Evolutionary conservation across 2,888 invertebrate species (phyloP).

Genomic region (Limnephilus lunatus): DNA sequence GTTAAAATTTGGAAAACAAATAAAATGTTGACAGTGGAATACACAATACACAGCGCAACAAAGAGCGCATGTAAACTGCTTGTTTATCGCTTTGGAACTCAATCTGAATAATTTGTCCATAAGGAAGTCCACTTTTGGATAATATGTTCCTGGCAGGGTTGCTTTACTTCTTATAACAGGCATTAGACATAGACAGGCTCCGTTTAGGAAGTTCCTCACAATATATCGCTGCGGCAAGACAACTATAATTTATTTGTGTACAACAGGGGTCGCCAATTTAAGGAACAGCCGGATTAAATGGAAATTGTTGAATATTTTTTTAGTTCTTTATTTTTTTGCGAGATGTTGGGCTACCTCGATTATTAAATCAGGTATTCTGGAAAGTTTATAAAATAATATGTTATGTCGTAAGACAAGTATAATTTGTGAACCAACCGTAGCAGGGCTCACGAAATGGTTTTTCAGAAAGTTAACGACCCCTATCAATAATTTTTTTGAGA

Average conservation of each 20-base stretch:
- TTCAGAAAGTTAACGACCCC: too few relatives aligned
- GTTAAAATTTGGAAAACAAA: too few relatives aligned
- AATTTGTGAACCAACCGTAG: too few relatives aligned
- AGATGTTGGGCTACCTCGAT: too few relatives aligned
- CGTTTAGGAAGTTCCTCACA: neutral
- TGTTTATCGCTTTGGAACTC: conserved; percentile 62
- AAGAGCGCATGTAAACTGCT: conserved; percentile 62
- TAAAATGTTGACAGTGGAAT: too few relatives aligned
- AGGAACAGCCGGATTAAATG: neutral
- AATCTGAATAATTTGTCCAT: conserved; percentile 65
- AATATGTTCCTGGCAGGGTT: conserved; percentile 59
- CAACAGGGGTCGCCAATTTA: neutral
- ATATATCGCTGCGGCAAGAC: neutral
- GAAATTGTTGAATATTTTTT: too few relatives aligned
- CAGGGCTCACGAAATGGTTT: too few relatives aligned
- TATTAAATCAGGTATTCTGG: too few relatives aligned
- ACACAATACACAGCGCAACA: neutral
- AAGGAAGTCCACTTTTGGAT: conserved; percentile 62
- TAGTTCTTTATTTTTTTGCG: too few relatives aligned
- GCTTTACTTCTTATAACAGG: neutral
- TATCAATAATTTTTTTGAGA: too few relatives aligned
- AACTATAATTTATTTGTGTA: neutral
- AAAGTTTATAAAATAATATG: too few relatives aligned
- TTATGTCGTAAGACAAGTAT: too few relatives aligned
- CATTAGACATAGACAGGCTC: neutral